These are phyloP conservation scores for Brachystomella parvula DNA, from an alignment of 1,140 invertebrate genomes.

Conservation along the genomic window DNA sequence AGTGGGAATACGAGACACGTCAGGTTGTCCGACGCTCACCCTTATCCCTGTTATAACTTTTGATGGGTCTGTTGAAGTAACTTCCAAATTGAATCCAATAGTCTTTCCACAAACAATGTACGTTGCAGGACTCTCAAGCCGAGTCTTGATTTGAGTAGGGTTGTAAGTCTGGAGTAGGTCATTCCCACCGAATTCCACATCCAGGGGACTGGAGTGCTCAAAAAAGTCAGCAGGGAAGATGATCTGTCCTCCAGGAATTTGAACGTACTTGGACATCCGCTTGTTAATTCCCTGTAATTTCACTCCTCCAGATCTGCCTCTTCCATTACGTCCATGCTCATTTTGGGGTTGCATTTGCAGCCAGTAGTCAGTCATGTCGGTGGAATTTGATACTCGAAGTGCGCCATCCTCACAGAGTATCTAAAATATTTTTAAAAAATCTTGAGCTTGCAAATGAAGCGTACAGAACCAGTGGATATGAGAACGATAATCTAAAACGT, in stretches of 20 bases:
- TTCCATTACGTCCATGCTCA: conserved; percentile 13
- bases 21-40: conserved; percentile 73
- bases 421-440: conserved; percentile 2
- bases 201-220: conserved; percentile 84
- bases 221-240: conserved; percentile 93
- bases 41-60: conserved; percentile 78
- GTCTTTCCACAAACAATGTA: conserved; percentile 83
- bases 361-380: conserved; percentile 56
- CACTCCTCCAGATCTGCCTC: conserved; percentile 17
- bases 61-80: conserved; percentile 76
- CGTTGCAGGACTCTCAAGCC: conserved; percentile 74
- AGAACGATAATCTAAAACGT: no score
- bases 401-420: conserved; percentile 93
- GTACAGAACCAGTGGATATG: not conserved
- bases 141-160: conserved; percentile 82
- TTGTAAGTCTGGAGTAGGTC: conserved; percentile 94
- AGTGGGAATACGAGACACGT: conserved; percentile 69
- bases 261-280: conserved; percentile 23
- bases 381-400: conserved; percentile 64
- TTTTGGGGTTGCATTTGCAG: conserved; percentile 63
- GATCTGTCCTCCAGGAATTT: conserved; percentile 43
- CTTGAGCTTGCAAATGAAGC: not conserved
- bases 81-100: conserved; percentile 78
- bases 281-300: conserved; percentile 4
- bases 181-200: conserved; percentile 91